Evolutionary conservation across 2,113 vertebrate species (phyloP), one percentile per base, ranked within the genome.

Genomic region (Phasianus colchicus): DNA sequence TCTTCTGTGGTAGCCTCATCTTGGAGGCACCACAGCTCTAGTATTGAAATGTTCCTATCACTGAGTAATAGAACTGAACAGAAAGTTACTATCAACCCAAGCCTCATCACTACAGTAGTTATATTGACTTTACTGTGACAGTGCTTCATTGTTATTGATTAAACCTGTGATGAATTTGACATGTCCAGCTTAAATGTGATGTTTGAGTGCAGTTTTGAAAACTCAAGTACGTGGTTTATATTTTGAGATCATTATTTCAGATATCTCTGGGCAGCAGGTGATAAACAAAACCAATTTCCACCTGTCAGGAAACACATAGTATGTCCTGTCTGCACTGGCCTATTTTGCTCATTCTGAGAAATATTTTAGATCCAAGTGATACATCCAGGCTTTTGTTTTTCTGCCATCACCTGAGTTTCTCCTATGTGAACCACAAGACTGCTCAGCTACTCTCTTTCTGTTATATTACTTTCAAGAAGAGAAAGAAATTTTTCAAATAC

Each of bases 221-320:
- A 67, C 63, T 61, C 43, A 65, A 20, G 58, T 76, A 32, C 25
- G 21, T 30, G 29, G 34, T 87, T 70, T 71, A 45, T 27, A 70
- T 83, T 66, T 71, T 71, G 69, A 94, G 40, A 87, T 88, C 21
- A 34, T 60, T 87, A 71, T 67, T 48, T 92, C 54, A 84, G 52
- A 47, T 63, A 84, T 47, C 58, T 87, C 42, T 72, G 58, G n/a
- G 75, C 42, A 76, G 36, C 69, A 76, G 78, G 24, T 80, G 58
- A 50, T 57, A 74, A 69, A 77, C 40, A 89, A 92, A 92, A 32
- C 24, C 64, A 45, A 30, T 84, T 87, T 66, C 58, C 55, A 45
- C 54, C 40, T 83, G 64, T 66, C 40, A 80, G 42, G 24, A 76
- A 84, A 66, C 29, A 52, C 9, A 3, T 12, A 18, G 40, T 42